Conservation (phyloP, 2,888 invertebrate species). For the Strigamia maritima region DNA sequence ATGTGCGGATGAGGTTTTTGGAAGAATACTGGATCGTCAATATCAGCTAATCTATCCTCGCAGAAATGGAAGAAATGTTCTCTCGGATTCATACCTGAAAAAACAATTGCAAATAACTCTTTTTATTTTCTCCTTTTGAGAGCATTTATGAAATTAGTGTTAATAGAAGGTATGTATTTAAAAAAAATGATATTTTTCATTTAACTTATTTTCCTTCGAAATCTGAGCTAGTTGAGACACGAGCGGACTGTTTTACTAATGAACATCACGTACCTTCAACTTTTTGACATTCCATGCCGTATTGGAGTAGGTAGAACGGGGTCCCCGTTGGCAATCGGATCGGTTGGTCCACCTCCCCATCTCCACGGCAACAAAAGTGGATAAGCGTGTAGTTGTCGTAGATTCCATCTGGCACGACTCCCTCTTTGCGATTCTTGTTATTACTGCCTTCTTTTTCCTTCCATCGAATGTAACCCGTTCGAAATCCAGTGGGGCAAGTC, state of each 20-base stretch:
- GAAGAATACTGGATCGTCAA: slow-evolving; percentile 42
- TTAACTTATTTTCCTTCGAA: too few species aligned
- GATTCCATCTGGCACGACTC: slow-evolving; percentile 43
- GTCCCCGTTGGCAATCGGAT: slow-evolving; percentile 45
- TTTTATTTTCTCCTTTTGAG: too few species aligned
- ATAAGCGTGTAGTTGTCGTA: slow-evolving; percentile 45
- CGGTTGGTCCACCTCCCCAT: slow-evolving; percentile 45
- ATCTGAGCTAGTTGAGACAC: too few species aligned
- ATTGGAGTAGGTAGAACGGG: slow-evolving; percentile 46
- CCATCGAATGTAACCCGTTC: slow-evolving; percentile 45
- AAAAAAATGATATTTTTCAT: too few species aligned
- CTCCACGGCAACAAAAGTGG: slow-evolving; percentile 47
- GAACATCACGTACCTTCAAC: slow-evolving; percentile 42
- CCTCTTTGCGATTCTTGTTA: slow-evolving; percentile 40
- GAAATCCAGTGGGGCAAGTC: slow-evolving; percentile 44
- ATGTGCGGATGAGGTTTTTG: slow-evolving; percentile 45
- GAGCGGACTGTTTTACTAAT: too few species aligned
- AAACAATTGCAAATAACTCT: too few species aligned
- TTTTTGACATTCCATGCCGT: slow-evolving; percentile 46
- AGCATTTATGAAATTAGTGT: too few species aligned
- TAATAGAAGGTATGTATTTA: too few species aligned
- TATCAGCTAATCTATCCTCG: slow-evolving; percentile 43
- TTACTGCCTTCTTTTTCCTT: slow-evolving; percentile 42
- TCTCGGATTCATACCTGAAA: slow-evolving; percentile 45
- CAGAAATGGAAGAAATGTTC: slow-evolving; percentile 46